Evolutionary conservation across 2,113 vertebrate genomes (phyloP), one percentile per base, ranked within the genome.

Genomic region (Cariama cristata): DNA sequence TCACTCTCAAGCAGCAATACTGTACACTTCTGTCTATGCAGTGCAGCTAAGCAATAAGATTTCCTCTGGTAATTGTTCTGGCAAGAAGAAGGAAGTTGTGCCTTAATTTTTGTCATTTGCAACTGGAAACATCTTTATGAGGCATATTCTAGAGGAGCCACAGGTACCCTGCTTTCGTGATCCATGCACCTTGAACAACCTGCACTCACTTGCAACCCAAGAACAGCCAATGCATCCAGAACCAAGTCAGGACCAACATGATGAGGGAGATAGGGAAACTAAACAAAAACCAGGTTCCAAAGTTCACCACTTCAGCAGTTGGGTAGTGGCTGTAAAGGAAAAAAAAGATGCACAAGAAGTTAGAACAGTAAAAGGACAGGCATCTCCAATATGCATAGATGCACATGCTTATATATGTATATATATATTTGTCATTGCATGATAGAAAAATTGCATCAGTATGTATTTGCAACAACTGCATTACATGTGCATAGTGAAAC

Each of bases 201-300:
- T 74, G n/a, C 52, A 98, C 99, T 99, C 97, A 99, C 99, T 99
- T 99, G 99, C 99, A 99, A 91, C 99, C 99, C 7, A 99, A 98
- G 97, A 99, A 99, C 47, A 99, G 98, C 98, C 99, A 99, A 68
- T 99, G 99, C 97, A 99, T 98, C 99, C 99, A 99, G 76, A 99
- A 98, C 99, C 99, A 99, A 90, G 99, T 99, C 96, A 99, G 97
- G 40, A 99, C 97, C 98, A 99, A 96, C 99, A 99, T 99, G 98
- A 99, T 99, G 97, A 99, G 97, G 50, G 99, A 99, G 69, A 99
- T 99, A 69, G 99, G 99, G 69, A 99, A 98, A 91, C 99, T 99
- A 98, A 99, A 99, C 97, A 99, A 99, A 97, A 99, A 99, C 99
- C 99, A 99, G 4, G 99, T 99, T 64, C 99, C 99, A 17, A 99